Conservation (phyloP, 2,888 invertebrate species). For the Volucella inflata region DNA sequence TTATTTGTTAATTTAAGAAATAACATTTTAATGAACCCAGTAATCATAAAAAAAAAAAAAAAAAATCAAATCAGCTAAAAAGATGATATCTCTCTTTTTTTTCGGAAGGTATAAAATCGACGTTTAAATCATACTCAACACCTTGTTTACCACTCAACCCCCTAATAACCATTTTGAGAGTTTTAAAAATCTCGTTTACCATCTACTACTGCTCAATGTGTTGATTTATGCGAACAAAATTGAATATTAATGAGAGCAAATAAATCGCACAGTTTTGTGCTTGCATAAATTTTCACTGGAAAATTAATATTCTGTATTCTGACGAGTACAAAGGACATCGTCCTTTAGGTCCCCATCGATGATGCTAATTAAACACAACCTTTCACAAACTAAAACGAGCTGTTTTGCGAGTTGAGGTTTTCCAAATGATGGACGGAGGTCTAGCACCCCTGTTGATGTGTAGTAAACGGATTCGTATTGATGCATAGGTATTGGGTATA, state of each 20-base stretch:
- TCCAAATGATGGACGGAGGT: too few relatives aligned
- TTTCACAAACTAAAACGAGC: constrained; percentile 1
- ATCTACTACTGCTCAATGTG: background rate
- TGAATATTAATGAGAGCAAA: constrained; percentile 69
- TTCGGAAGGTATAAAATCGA: too few relatives aligned
- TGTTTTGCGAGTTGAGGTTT: background rate
- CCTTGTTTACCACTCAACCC: background rate
- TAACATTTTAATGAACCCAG: too few relatives aligned
- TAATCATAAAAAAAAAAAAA: constrained; percentile 2
- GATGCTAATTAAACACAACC: constrained; percentile 30
- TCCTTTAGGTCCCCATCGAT: constrained; percentile 27
- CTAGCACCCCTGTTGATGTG: too few relatives aligned
- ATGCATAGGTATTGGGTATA: too few relatives aligned
- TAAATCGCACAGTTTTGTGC: constrained; percentile 57
- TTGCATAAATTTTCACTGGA: constrained; percentile 57
- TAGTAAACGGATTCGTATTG: too few relatives aligned
- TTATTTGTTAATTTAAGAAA: too few relatives aligned
- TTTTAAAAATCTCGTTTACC: background rate
- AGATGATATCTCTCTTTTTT: too few relatives aligned
- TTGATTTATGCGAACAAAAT: constrained; percentile 66
- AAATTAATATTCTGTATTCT: constrained; percentile 47
- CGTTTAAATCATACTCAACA: background rate
- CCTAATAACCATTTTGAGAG: background rate
- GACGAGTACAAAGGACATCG: constrained; percentile 31
- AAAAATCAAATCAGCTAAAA: constrained; percentile 24